These are phyloP conservation scores for Zaprionus inermis DNA, from an alignment of 1,140 invertebrate species.

Conservation along the genomic window DNA sequence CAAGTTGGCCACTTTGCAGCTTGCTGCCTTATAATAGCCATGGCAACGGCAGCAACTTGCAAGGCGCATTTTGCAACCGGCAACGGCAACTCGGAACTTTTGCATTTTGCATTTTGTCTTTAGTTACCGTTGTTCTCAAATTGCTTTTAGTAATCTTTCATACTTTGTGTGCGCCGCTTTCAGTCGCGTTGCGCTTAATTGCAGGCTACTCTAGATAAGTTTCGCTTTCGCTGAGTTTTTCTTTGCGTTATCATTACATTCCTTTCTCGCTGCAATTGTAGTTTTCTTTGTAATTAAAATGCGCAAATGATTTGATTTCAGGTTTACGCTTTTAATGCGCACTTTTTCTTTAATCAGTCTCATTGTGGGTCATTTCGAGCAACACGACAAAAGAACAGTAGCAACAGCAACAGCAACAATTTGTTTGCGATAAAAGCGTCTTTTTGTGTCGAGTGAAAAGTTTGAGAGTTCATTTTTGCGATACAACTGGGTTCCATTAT, in stretches of 20 bases:
- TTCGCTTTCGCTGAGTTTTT: background rate
- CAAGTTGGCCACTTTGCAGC: constrained; percentile 50
- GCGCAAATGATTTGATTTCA: constrained; percentile 63
- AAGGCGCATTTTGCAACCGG: background rate
- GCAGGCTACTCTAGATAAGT: constrained; percentile 31
- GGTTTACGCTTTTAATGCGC: constrained; percentile 40
- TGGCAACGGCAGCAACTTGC: constrained; percentile 29
- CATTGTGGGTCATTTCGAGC: constrained; percentile 37
- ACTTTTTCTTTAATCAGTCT: constrained; percentile 53
- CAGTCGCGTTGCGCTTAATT: constrained; percentile 40
- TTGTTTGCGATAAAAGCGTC: constrained; percentile 32
- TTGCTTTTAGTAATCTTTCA: constrained; percentile 74
- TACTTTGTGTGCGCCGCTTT: constrained; percentile 45
- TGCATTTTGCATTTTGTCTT: constrained; percentile 54
- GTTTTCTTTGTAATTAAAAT: constrained; percentile 48
- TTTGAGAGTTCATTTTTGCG: constrained; percentile 55
- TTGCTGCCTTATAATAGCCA: constrained; percentile 65
- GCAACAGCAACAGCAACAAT: constrained; percentile 5
- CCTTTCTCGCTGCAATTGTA: constrained; percentile 6
- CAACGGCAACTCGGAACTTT: constrained; percentile 30
- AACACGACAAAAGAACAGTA: background rate
- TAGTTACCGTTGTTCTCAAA: constrained; percentile 65
- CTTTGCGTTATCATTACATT: background rate
- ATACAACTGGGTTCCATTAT: constrained; percentile 65
- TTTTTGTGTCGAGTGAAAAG: constrained; percentile 45